Conservation (phyloP, 2,113 vertebrate genomes). For the Sula dactylatra region DNA sequence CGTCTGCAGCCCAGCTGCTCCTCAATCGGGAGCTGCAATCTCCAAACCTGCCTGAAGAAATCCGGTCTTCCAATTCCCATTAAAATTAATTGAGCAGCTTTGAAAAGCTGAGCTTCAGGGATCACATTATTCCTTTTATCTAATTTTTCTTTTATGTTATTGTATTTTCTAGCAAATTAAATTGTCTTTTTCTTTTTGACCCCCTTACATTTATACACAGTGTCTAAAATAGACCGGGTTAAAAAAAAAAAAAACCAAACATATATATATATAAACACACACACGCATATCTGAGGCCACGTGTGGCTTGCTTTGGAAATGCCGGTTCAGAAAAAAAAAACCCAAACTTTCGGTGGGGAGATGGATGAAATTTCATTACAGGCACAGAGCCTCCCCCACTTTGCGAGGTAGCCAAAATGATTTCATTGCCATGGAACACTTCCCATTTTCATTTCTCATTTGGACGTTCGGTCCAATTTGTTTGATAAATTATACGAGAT, state of each 20-base stretch:
- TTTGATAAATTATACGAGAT: background rate
- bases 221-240: background rate
- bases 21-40: background rate
- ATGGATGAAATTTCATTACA: background rate
- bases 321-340: background rate
- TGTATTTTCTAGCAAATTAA: conserved; percentile 30
- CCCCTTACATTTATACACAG: background rate
- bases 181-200: background rate
- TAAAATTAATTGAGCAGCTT: conserved; percentile 18
- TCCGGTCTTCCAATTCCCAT: background rate
- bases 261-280: too few species aligned
- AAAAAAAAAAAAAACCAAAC: background rate
- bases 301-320: background rate
- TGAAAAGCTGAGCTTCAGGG: background rate
- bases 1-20: background rate
- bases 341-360: background rate
- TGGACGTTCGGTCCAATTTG: background rate
- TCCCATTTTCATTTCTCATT: conserved; percentile 40
- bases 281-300: background rate
- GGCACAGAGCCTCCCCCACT: background rate
- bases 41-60: background rate
- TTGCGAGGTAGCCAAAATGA: background rate
- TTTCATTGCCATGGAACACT: background rate
- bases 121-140: background rate
- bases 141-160: background rate